phyloP scores from a whole-genome alignment of 2,797 vertebrate species.

The Oreortyx pictus region DNA sequence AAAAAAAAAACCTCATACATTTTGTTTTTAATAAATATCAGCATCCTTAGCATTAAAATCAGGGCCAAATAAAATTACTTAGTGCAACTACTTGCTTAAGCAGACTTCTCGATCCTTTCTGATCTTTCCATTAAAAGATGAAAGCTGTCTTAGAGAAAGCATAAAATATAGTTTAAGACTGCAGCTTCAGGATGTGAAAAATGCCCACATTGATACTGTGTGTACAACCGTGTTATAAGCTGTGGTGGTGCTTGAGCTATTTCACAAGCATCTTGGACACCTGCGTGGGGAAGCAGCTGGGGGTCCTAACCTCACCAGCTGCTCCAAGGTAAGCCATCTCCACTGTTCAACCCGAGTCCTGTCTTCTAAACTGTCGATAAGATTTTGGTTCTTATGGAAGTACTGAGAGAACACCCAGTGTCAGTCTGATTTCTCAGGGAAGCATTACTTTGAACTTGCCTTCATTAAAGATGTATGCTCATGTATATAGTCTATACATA shows the following conservation, averaged over 20 bases:
- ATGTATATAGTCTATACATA: not conserved
- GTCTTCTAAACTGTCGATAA: not conserved
- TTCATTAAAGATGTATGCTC: not conserved
- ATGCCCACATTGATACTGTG: not conserved
- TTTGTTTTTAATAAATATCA: not conserved
- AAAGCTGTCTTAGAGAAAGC: not conserved
- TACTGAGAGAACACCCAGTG: not conserved
- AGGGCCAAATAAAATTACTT: not conserved
- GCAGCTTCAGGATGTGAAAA: not conserved
- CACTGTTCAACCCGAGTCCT: rapidly evolving
- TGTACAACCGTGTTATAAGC: not conserved
- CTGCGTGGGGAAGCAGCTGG: not conserved
- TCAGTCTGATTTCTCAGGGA: not conserved
- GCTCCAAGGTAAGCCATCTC: not conserved
- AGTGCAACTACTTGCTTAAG: not conserved
- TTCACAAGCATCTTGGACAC: not conserved
- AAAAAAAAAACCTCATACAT: not conserved
- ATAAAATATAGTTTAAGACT: not conserved
- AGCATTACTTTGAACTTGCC: not conserved
- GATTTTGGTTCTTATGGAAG: not conserved
- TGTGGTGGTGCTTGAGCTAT: rapidly evolving
- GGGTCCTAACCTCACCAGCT: not conserved
- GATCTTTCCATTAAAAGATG: not conserved
- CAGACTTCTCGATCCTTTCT: not conserved
- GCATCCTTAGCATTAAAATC: not conserved